Conservation (phyloP, 2,888 invertebrate species). For the Cetonia aurata region DNA sequence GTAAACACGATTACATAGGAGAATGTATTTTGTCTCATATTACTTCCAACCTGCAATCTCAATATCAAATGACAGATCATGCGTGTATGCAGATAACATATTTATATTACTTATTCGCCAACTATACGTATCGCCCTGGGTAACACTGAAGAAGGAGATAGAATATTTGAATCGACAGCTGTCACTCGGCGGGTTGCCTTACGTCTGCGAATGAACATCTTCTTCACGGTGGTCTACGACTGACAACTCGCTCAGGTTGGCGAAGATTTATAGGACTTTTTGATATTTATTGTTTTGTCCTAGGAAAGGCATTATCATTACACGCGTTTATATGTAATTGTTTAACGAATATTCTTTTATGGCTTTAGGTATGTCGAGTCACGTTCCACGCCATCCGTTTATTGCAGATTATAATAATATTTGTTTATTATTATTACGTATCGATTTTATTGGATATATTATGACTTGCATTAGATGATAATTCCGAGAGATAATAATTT, state of each 20-base stretch:
- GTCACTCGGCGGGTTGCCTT: constrained; percentile 62
- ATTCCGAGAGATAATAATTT: constrained; percentile 2
- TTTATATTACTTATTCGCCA: constrained; percentile 14
- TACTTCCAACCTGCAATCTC: constrained; percentile 6
- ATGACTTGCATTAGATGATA: constrained; percentile 4
- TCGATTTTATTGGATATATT: constrained; percentile 16
- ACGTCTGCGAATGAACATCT: constrained; percentile 60
- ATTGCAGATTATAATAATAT: constrained; percentile 4
- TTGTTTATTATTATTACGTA: constrained; percentile 5
- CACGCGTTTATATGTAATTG: constrained; percentile 43
- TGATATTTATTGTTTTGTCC: constrained; percentile 50
- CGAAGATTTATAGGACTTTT: constrained; percentile 52
- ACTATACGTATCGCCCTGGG: constrained; percentile 14
- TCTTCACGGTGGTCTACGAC: constrained; percentile 61
- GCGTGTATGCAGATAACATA: not conserved
- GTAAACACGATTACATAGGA: too few relatives aligned
- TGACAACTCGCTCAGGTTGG: constrained; percentile 52
- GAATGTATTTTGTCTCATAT: not conserved
- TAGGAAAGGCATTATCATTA: constrained; percentile 47
- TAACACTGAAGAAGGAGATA: constrained; percentile 18
- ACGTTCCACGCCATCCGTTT: constrained; percentile 3
- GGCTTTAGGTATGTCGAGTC: not conserved
- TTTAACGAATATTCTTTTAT: constrained; percentile 36
- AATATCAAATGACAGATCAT: constrained; percentile 15
- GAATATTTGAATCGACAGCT: constrained; percentile 56